Percentiles rank a stretch among this genome's conserved stretches.
Evolutionary conservation across 2,888 invertebrate genomes (phyloP).

Genomic region (Pollenia griseotomentosa): DNA sequence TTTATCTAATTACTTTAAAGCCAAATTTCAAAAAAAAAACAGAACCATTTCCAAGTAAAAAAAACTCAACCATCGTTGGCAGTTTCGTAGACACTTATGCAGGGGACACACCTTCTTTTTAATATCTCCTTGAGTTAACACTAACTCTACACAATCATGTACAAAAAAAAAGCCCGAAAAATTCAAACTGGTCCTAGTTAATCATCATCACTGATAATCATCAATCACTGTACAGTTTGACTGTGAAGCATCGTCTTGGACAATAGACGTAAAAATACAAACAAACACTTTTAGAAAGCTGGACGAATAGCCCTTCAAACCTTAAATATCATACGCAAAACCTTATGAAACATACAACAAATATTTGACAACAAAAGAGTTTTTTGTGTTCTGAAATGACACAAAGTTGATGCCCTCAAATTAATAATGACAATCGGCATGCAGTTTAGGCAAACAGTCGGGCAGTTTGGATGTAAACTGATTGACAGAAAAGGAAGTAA

Average conservation of each 20-base stretch:
- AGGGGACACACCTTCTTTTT: constrained; percentile 21
- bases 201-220: constrained; percentile 66
- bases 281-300: not conserved
- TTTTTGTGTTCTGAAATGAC: constrained; percentile 62
- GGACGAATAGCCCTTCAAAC: not conserved
- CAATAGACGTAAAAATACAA: constrained; percentile 30
- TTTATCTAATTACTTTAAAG: not conserved
- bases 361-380: constrained; percentile 59
- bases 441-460: constrained; percentile 40
- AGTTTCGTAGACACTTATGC: not conserved
- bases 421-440: constrained; percentile 79
- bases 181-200: constrained; percentile 24
- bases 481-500: not conserved
- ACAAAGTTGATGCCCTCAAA: constrained; percentile 81
- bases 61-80: too few species aligned
- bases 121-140: not conserved
- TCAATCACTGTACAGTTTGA: constrained; percentile 65
- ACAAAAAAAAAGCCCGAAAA: not conserved
- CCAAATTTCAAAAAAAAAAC: too few species aligned
- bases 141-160: not conserved
- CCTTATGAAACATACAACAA: constrained; percentile 19
- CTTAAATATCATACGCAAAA: not conserved
- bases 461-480: not conserved
- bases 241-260: constrained; percentile 51
- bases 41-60: too few species aligned